Evolutionary conservation across 1,140 invertebrate species (phyloP).

Genomic region (Drosophila arizonae): DNA sequence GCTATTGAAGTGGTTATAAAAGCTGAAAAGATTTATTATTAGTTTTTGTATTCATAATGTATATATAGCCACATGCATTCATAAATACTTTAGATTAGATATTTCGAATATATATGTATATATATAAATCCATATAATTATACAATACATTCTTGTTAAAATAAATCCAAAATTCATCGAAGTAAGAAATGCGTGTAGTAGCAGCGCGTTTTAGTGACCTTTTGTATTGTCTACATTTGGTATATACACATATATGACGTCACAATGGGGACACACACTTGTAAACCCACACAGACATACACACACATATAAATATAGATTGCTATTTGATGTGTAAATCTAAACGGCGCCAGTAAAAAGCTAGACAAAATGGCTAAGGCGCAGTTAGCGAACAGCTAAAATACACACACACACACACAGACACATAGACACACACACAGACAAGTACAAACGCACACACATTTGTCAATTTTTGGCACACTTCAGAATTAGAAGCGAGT

Average conservation of each 20-base stretch:
- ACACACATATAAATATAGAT: background rate
- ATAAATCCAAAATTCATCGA: no score
- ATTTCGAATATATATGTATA: no score
- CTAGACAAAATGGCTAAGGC: slow-evolving; percentile 41
- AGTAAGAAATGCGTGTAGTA: no score
- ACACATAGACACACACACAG: slow-evolving; percentile 5
- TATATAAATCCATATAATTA: background rate
- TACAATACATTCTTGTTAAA: background rate
- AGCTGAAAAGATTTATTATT: no score
- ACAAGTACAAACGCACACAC: slow-evolving; percentile 8
- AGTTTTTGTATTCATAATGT: no score
- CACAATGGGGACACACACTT: slow-evolving; percentile 40
- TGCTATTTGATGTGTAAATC: slow-evolving; percentile 12
- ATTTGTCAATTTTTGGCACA: slow-evolving; percentile 37
- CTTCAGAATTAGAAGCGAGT: slow-evolving; percentile 33
- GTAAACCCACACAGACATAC: background rate
- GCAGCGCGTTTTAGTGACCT: background rate
- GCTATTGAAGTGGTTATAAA: no score
- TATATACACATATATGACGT: slow-evolving; percentile 17
- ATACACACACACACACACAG: slow-evolving; percentile 7
- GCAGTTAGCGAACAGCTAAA: slow-evolving; percentile 22
- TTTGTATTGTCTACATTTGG: slow-evolving; percentile 16
- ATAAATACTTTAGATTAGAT: no score
- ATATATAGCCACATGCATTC: no score
- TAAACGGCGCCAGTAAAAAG: slow-evolving; percentile 42